Percentiles rank a stretch among this genome's conserved stretches.
Conservation (phyloP, 2,797 vertebrate genomes). For the Silurus lanzhouensis region DNA sequence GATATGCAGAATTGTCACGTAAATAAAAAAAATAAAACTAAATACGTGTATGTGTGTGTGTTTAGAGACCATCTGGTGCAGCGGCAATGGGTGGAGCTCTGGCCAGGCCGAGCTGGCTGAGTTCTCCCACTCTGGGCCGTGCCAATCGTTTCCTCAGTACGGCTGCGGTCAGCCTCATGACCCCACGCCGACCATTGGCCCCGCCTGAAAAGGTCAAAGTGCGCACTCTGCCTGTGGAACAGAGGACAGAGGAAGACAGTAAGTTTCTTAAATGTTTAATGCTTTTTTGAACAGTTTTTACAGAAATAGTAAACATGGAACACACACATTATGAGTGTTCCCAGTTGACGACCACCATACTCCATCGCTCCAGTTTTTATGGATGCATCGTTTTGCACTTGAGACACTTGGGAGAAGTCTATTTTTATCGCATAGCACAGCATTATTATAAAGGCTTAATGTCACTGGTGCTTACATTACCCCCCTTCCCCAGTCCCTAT, state of each 20-base stretch:
- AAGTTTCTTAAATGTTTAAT: conserved; percentile 66
- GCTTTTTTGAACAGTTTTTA: not conserved
- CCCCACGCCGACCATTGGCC: conserved; percentile 84
- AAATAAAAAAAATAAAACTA: no score
- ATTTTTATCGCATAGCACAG: conserved; percentile 37
- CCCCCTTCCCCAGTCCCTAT: conserved; percentile 1
- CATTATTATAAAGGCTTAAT: conserved; percentile 34
- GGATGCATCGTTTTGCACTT: not conserved
- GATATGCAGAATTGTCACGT: no score
- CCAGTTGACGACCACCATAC: not conserved
- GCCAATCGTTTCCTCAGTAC: conserved; percentile 96
- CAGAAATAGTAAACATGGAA: not conserved
- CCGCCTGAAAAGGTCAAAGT: conserved; percentile 91
- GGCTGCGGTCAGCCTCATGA: conserved; percentile 94
- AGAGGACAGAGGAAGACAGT: conserved; percentile 96
- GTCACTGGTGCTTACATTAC: conserved; percentile 28
- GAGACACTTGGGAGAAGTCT: not conserved
- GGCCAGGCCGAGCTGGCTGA: conserved; percentile 91
- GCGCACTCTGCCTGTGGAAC: conserved; percentile 86
- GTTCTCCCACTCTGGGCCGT: conserved; percentile 92
- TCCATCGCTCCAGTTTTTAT: not conserved
- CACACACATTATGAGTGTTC: not conserved
- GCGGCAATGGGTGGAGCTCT: conserved; percentile 86
- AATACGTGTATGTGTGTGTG: conserved; percentile 24
- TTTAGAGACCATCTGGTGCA: conserved; percentile 85